Evolutionary conservation across 2,888 invertebrate species (phyloP), one percentile per base, ranked within the genome.

Genomic region (Lasioglossum vierecki): DNA sequence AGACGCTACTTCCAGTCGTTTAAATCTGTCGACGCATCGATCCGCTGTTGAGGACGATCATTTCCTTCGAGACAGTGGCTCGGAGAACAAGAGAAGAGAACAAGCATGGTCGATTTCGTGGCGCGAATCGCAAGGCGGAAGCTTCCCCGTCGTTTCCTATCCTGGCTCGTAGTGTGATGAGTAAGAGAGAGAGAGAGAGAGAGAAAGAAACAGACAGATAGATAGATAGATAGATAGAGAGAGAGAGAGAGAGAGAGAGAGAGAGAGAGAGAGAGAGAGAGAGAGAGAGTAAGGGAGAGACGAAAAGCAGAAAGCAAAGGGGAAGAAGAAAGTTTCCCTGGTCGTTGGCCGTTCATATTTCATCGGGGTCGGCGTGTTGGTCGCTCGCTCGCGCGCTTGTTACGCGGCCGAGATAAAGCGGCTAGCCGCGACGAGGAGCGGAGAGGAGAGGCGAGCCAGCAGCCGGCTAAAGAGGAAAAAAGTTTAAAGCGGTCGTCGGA

Each of bases 401-500:
- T 60, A 60, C 60, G 60, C 60, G 39, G 41, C 22, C n/a, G 35
- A 53, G 41, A 66, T 30, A 22, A 53, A 44, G 46, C 46, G 70
- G 53, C 53, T 53, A 41, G 39, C 11, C 44, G 41, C 18, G 30
- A 15, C 18, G n/a, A 35, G n/a, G 22, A 22, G 22, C 6, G 53
- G 6, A 53, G 53, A 53, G 53, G 0, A 53, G 22, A 53, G 22
- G 18, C 18, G 49, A 49, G 22, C 53, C 53, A 8, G 53, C n/a
- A 68, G 44, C 76, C 76, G 83, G 74, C 35, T 0, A 41, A 53
- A 79, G 66, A 70, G 70, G 63, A 66, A 79, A 76, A 83, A 81
- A 87, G 87, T 85, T 88, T 80, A 85, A 87, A 90, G 90, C 85
- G 63, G 63, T 66, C 63, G 82, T 83, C 83, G 83, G 84, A 83